Evolutionary conservation across 2,113 vertebrate species (phyloP).

Genomic region (Pardalotus punctatus): DNA sequence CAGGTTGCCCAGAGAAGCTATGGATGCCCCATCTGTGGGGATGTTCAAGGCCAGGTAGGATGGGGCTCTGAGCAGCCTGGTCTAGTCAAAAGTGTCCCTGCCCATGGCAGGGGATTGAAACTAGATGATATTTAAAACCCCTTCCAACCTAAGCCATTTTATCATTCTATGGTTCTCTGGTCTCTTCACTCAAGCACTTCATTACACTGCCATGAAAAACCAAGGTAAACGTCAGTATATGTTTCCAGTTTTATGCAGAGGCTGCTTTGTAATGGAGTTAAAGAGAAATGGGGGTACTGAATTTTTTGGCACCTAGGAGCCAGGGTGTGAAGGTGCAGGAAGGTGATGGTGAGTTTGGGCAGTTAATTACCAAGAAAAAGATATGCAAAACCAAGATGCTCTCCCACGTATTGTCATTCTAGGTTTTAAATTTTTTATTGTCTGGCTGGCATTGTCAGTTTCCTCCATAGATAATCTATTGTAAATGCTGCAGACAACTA

Average conservation of each 20-base stretch:
- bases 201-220: neutral
- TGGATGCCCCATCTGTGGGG: neutral
- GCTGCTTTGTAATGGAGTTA: neutral
- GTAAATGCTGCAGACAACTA: neutral
- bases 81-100: neutral
- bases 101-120: neutral
- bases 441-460: neutral
- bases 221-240: neutral
- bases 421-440: neutral
- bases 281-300: neutral
- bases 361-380: neutral
- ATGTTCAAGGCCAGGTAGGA: neutral
- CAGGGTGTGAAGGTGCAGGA: neutral
- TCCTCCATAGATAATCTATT: neutral
- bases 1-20: neutral
- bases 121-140: too few relatives aligned
- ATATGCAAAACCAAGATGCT: neutral
- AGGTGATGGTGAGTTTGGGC: neutral
- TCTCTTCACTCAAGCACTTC: neutral
- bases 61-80: neutral
- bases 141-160: neutral
- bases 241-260: neutral
- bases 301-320: neutral
- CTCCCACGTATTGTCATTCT: neutral
- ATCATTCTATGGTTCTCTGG: neutral